Base-by-base conservation (phyloP, 2,888 invertebrate genomes). In the Drosophila merina region DNA sequence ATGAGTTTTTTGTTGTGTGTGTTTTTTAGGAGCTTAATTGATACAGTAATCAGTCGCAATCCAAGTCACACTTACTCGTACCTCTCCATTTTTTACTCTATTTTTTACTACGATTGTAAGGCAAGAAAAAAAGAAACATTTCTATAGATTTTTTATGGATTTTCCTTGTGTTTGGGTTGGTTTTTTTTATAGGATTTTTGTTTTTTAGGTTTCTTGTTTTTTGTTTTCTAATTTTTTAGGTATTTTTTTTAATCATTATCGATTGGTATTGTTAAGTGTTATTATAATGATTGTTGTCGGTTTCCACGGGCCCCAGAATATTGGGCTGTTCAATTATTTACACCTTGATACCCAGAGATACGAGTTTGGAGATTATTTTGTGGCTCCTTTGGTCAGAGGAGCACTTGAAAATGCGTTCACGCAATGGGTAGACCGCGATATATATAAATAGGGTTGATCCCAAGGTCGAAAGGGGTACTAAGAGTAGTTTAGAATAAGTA, bases 311-410 rank as follows among this genome's bases (percentile, higher is more conserved):
- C 20, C 33, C 31, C 4, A 52, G 64, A 52, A 64, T 64, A 64
- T 64, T 64, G 60, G 69, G 70, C 71, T 70, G 69, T 70, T 70
- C 69, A 70, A 70, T 70, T 70, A 70, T 70, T 70, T 54, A 70
- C 60, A 70, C 69, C 69, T 70, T 70, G 69, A 70, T 70, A 70
- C 71, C 28, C 45, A 60, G 47, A 59, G 60, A 70, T 55, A 55
- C 60, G 69, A 36, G 51, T 25, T 57, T 38, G 30, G 31, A 68
- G 42, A 68, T 69, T 68, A 68, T 48, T 64, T 64, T 64, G 51
- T 40, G 52, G 42, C 45, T 31, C 59, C 31, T 62, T 59, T 59
- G 38, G 52, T 47, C 64, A 52, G 25, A 25, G 10, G 31, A 49
- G 48, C 44, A 67, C 66, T 67, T 67, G 9, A 67, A 45, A 66